A percentile compares a stretch with the other conserved stretches of the same genome.
Evolutionary conservation across 2,797 vertebrate genomes (phyloP).

Genomic region (Dipus sagitta): DNA sequence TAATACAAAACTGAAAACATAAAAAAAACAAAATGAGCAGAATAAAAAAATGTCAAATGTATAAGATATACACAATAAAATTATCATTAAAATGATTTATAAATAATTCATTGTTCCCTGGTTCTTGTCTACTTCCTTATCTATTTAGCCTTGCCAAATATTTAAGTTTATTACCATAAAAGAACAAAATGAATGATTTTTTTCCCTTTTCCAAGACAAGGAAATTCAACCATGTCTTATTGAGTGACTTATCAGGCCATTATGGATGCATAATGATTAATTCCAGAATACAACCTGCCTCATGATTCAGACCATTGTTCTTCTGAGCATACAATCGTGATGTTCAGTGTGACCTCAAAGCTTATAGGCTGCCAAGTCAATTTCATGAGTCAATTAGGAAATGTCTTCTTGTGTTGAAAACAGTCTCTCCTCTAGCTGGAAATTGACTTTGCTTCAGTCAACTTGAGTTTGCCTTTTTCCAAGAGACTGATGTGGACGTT

Average conservation of each 20-base stretch:
- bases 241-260: conserved; percentile 12
- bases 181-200: not conserved
- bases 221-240: conserved; percentile 10
- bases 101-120: not conserved
- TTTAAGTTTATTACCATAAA: not conserved
- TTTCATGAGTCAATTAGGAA: conserved; percentile 58
- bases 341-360: conserved; percentile 44
- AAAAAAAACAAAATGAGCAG: not conserved
- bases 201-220: not conserved
- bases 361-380: not conserved
- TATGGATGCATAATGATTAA: conserved; percentile 20
- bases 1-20: not conserved
- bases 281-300: conserved; percentile 34
- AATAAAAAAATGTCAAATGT: not conserved
- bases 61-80: not conserved
- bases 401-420: conserved; percentile 48
- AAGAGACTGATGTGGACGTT: not conserved
- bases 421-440: conserved; percentile 9
- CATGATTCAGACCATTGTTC: conserved; percentile 18
- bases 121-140: not conserved
- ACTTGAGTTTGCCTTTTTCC: conserved; percentile 52
- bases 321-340: conserved; percentile 38
- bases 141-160: not conserved
- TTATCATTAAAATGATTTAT: conserved; percentile 1
- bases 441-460: conserved; percentile 38